Evolutionary conservation across 2,888 invertebrate genomes (phyloP).

Genomic region (Scaptomyza caliginosa): DNA sequence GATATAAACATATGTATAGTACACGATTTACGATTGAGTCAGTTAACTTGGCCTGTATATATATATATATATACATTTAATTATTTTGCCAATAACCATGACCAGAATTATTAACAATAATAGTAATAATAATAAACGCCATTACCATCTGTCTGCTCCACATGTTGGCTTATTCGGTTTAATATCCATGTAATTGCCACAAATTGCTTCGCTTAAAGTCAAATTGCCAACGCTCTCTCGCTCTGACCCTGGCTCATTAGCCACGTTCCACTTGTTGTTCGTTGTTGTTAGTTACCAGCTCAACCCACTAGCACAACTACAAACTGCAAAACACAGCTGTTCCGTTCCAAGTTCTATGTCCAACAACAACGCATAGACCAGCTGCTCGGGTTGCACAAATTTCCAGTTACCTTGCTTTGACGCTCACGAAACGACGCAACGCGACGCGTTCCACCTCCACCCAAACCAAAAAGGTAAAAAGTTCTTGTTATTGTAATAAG

Average conservation of each 20-base stretch:
- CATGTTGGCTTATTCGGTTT: slow-evolving; percentile 2
- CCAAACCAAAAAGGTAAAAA: slow-evolving; percentile 4
- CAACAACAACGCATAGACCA: too few relatives aligned
- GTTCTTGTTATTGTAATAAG: not conserved
- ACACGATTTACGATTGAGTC: slow-evolving; percentile 35
- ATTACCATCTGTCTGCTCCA: not conserved
- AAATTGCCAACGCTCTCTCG: slow-evolving; percentile 17
- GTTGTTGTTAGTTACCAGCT: not conserved
- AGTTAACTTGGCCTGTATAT: not conserved
- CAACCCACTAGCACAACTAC: not conserved
- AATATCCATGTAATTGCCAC: slow-evolving; percentile 28
- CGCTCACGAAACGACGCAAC: slow-evolving; percentile 8
- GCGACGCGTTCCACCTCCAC: not conserved
- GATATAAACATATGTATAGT: not conserved
- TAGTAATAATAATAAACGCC: too few relatives aligned
- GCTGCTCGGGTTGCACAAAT: slow-evolving; percentile 8
- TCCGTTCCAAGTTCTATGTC: too few relatives aligned
- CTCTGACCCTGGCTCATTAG: slow-evolving; percentile 8
- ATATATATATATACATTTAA: too few relatives aligned
- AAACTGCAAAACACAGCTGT: not conserved
- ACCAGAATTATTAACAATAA: slow-evolving; percentile 43
- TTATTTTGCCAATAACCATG: slow-evolving; percentile 53
- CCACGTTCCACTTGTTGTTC: not conserved
- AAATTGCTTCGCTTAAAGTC: slow-evolving; percentile 18
- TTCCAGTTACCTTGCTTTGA: slow-evolving; percentile 15